Base-by-base conservation (phyloP, 2,888 invertebrate genomes). In the Drosophila tanythrix region DNA sequence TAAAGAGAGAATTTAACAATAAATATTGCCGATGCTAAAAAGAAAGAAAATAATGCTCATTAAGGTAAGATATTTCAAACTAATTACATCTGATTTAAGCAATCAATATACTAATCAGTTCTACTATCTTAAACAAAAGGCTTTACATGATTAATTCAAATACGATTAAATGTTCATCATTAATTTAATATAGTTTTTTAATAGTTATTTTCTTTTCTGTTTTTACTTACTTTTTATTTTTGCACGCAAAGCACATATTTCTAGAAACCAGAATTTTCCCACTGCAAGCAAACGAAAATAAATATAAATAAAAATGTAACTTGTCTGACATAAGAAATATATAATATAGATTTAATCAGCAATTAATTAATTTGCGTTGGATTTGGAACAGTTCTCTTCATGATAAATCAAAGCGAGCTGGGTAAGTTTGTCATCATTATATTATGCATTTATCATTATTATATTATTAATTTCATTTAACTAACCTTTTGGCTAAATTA, bases 341-440 rank as follows among this genome's bases (percentile, higher is more conserved):
- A 38, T 18, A 38, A 3, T 18, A 18, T 18, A 38, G 18, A 3
- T 38, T 18, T 38, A 38, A 25, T 25, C 61, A 74, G 64, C 1
- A 29, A 31, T 10, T 35, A 11, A 31, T 13, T 38, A 50, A 48
- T 61, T 67, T 75, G 76, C 75, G 70, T 83, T 74, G 74, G 72
- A 46, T 48, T 25, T 60, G 73, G 85, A 82, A 88, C 74, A 81
- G 66, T 86, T 89, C 51, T 89, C 86, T 89, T 90, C 90, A 90
- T 69, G 64, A 74, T 62, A 40, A 38, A 55, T 90, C 89, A 70
- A 87, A 90, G 90, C 82, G 89, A 90, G 90, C 90, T 90, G 89
- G 84, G 84, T 89, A 70, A 77, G 60, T 66, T 78, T 81, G 62
- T 83, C 81, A 83, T 85, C 70, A 74, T 53, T 43, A 5, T n/a